Evolutionary conservation across 37 sponge, comb jelly and placozoan genomes (phyloP), one percentile per base, ranked within the genome.

Genomic region (Theonella swinhoei): DNA sequence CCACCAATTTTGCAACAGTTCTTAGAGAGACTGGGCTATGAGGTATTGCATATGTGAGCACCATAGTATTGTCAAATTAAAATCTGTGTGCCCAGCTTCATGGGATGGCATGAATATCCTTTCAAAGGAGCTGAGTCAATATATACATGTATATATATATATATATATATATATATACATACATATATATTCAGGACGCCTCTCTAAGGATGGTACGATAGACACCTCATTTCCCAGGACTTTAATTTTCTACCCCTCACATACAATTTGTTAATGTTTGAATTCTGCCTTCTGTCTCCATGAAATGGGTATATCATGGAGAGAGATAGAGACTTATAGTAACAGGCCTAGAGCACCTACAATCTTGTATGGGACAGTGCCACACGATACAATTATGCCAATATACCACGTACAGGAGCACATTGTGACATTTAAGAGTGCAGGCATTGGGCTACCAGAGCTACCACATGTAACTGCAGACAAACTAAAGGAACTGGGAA

Each of bases 381-480:
- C 11, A 11, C 11, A 58, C 19, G 30, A 11, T 29, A 24, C 25
- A 23, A 65, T 65, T 23, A 8, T 29, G 5, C 66, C 66, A 24
- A 5, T 65, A 7, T 5, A 29, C 30, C 66, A 11, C 66, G 7
- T 26, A 11, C 41, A 86, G 87, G 70, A 86, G 79, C 78, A 86
- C 34, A 23, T 73, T 34, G 34, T 66, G 60, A 70, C 59, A 37
- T 79, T 86, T 35, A 73, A 79, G 39, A 79, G 72, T 17, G 87
- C 78, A 24, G 38, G 41, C 0, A 79, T 86, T 63, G 79, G 79
- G 35, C 34, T 86, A 72, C 26, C 71, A n/a, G 87, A 86, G 35
- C 66, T 86, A 14, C 87, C 87, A 31, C 74, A 86, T 54, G 70
- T 86, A 17, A 79, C 87, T 28, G 87, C 78, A 61, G 74, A 79